Percentiles rank a stretch among this genome's conserved stretches.
Conservation (phyloP, 2,888 invertebrate genomes). For the Siphlonurus alternatus region DNA sequence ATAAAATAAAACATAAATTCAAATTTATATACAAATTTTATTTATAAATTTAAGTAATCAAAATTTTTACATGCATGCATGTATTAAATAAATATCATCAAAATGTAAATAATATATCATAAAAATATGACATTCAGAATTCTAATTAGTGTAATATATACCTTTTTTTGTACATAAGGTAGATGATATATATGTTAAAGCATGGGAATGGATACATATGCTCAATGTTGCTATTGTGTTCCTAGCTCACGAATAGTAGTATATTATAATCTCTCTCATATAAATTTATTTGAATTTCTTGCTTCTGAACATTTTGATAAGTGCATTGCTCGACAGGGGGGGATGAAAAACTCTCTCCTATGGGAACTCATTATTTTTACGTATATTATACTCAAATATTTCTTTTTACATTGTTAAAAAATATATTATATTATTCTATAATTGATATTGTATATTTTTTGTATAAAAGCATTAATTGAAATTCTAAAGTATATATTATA, state of each 20-base stretch:
- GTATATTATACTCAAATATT: neutral
- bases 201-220: neutral
- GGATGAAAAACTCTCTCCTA: neutral
- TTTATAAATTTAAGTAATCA: neutral
- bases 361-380: neutral
- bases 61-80: neutral
- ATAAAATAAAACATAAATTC: neutral
- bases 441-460: too few relatives aligned
- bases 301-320: neutral
- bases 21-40: neutral
- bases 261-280: neutral
- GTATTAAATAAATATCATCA: neutral
- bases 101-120: too few relatives aligned
- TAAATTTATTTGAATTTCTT: neutral
- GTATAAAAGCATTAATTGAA: neutral
- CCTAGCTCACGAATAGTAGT: too few relatives aligned
- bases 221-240: too few relatives aligned
- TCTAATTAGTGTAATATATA: neutral
- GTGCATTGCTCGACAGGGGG: neutral
- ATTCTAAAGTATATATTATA: too few relatives aligned
- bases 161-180: neutral
- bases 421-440: neutral
- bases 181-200: neutral
- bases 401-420: neutral
- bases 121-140: neutral